Conservation (phyloP, 1,140 invertebrate species). For the Drosophila fuyamai region DNA sequence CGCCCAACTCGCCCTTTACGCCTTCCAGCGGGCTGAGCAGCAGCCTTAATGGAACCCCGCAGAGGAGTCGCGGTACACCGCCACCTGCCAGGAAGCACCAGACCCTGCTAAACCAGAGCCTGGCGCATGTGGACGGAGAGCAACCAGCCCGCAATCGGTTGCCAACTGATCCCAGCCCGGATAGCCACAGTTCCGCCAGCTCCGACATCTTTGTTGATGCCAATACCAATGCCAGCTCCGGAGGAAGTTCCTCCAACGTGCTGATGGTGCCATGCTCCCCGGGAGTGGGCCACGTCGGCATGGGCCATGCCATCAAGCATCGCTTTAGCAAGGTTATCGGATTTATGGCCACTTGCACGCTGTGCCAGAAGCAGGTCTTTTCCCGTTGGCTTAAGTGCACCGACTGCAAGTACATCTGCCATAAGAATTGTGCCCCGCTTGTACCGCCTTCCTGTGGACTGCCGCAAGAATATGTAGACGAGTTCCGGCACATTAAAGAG, state of each 20-base stretch:
- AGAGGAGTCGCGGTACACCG: conserved; percentile 87
- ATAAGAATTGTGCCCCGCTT: conserved; percentile 94
- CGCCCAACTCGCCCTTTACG: conserved; percentile 80
- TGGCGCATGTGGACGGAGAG: conserved; percentile 24
- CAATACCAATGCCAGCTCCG: conserved; percentile 71
- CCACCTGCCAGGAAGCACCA: conserved; percentile 91
- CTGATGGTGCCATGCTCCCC: conserved; percentile 91
- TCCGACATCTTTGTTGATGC: conserved; percentile 86
- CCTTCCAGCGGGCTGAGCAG: conserved; percentile 81
- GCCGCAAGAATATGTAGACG: conserved; percentile 92
- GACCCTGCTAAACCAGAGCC: conserved; percentile 74
- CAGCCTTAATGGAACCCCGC: conserved; percentile 71
- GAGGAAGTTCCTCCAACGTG: conserved; percentile 68
- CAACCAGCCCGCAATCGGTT: conserved; percentile 86
- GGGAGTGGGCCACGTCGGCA: conserved; percentile 89
- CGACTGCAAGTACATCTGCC: conserved; percentile 97
- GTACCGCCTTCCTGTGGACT: conserved; percentile 96
- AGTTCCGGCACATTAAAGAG: conserved; percentile 88
- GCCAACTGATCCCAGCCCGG: conserved; percentile 89
- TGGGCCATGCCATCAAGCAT: conserved; percentile 96
- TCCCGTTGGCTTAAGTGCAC: conserved; percentile 94
- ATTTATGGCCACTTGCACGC: conserved; percentile 95
- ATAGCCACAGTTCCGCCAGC: conserved; percentile 82
- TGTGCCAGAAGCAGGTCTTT: conserved; percentile 96
- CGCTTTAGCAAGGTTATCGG: conserved; percentile 95